Conservation (phyloP, 2,113 vertebrate genomes). For the Nannospalax galili region DNA sequence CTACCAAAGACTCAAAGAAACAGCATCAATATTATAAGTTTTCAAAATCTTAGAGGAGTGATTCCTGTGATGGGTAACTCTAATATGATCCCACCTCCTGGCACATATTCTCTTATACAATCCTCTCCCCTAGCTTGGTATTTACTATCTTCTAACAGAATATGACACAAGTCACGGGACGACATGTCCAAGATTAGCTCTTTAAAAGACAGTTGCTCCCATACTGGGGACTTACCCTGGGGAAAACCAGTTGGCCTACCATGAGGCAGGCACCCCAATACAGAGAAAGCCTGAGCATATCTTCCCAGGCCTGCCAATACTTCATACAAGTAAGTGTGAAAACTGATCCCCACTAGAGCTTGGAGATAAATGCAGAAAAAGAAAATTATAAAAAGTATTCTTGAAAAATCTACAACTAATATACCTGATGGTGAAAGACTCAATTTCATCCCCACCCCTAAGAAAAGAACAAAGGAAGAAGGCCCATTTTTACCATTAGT, state of each 20-base stretch:
- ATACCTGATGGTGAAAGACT: neutral
- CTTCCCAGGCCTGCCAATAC: neutral
- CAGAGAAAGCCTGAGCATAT: neutral
- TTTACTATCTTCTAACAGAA: neutral
- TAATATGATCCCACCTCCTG: neutral
- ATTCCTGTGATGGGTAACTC: neutral
- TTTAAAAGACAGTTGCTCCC: neutral
- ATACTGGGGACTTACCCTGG: neutral
- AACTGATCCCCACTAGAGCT: neutral
- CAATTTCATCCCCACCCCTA: neutral
- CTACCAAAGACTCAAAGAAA: neutral
- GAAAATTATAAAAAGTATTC: too few species aligned
- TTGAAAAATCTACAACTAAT: neutral
- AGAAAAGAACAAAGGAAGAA: conserved; percentile 5
- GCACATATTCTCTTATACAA: neutral
- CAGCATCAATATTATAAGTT: neutral
- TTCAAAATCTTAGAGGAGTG: neutral
- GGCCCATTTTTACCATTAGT: neutral
- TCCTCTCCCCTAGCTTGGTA: neutral
- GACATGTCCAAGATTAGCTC: neutral
- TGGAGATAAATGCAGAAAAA: too few species aligned
- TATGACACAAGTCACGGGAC: too few species aligned
- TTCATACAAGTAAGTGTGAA: neutral
- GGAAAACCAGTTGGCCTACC: neutral
- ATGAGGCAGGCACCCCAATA: neutral